Base-by-base conservation (phyloP, 1,140 invertebrate genomes). In the Melanaphis sacchari region DNA sequence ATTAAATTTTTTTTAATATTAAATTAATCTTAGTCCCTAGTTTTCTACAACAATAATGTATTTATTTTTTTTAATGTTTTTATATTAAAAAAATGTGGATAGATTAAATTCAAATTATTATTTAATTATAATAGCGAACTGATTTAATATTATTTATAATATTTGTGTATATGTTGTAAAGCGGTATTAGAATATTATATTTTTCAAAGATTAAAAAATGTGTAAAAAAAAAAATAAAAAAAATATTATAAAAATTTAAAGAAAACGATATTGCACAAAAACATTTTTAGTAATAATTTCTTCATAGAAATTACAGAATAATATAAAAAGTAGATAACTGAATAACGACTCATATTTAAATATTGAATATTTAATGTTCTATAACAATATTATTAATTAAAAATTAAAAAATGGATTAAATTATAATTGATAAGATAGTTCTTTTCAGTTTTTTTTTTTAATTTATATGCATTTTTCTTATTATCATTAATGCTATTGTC, bases 321-420 rank as follows among this genome's bases (percentile, higher is more conserved):
- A 76, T 76, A 6, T 76, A 5, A 76, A 76, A 31, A n/a, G 59
- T n/a, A 76, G n/a, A n/a, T 76, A 76, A 76, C 59, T 76, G 59
- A 76, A 76, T 76, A 76, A 76, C 36, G n/a, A n/a, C 31, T 5
- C 15, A 0, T 36, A 76, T 76, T 76, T 76, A 18, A 76, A 76
- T 76, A n/a, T 18, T n/a, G 59, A 76, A 76, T n/a, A 76, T 18
- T 76, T n/a, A n/a, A 76, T 15, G 59, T 18, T 76, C 11, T 76
- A 76, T 76, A 76, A 76, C 31, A 76, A n/a, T 76, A 76, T 76
- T 66, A 66, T 66, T 31, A 66, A 66, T 66, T 76, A 76, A 76
- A 66, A 76, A 76, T n/a, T 76, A 76, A 76, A n/a, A 66, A 76
- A 76, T n/a, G 31, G 31, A 66, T 66, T 66, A 66, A 66, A 36